Evolutionary conservation across 2,113 vertebrate species (phyloP).

Genomic region (Formicarius rufipectus): DNA sequence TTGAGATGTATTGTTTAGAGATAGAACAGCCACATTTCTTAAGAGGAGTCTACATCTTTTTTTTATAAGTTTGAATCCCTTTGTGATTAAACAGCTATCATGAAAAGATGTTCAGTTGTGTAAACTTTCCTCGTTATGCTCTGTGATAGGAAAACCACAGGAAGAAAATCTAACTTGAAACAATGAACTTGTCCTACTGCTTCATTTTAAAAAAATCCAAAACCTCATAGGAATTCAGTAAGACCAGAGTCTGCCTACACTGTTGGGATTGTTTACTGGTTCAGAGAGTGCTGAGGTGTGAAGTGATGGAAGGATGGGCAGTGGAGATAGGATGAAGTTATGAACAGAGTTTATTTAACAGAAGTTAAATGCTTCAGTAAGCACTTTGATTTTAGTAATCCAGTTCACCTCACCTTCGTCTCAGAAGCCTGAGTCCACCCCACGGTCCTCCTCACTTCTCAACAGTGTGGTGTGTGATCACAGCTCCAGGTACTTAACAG

Average conservation of each 20-base stretch:
- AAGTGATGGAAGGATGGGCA: neutral
- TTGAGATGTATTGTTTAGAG: neutral
- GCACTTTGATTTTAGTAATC: neutral
- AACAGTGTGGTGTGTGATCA: neutral
- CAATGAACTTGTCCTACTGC: neutral
- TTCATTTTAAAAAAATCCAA: neutral
- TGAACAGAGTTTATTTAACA: neutral
- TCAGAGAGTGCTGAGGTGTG: neutral
- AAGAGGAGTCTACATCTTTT: neutral
- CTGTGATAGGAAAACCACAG: neutral
- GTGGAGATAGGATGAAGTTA: neutral
- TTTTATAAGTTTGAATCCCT: neutral
- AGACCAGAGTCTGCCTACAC: neutral
- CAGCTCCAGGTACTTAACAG: neutral
- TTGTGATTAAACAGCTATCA: neutral
- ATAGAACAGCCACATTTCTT: fast-evolving
- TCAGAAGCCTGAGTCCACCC: neutral
- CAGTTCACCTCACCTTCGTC: neutral
- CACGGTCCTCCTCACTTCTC: neutral
- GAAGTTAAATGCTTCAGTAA: neutral
- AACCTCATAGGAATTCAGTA: neutral
- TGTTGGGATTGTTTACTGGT: neutral
- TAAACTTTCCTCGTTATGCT: neutral
- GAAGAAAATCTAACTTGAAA: neutral
- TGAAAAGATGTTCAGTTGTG: neutral